Conservation (phyloP, 53 echinoderm and acorn worm genomes). For the Apostichopus leukothele region DNA sequence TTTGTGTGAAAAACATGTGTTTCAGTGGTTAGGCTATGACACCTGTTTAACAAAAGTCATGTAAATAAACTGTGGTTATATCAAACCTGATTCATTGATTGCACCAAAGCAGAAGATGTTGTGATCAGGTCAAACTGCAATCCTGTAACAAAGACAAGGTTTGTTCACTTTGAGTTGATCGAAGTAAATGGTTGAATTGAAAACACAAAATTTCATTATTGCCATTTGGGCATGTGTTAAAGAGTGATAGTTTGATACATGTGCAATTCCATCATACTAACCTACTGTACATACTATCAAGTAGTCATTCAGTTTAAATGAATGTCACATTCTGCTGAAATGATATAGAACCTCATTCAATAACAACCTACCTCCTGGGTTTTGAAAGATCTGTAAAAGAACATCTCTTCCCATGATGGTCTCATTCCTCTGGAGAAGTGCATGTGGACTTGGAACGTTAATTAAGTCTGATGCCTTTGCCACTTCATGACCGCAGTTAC, state of each 20-base stretch:
- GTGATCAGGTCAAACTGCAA: constrained; percentile 3
- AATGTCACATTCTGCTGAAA: background rate
- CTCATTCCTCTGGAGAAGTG: constrained; percentile 75
- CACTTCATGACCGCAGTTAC: constrained; percentile 85
- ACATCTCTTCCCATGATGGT: constrained; percentile 81
- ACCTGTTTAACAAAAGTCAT: background rate
- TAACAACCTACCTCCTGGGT: constrained; percentile 69
- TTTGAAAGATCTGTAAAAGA: constrained; percentile 74
- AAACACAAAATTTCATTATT: background rate
- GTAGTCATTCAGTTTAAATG: background rate
- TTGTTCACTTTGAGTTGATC: background rate
- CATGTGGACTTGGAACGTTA: constrained; percentile 60
- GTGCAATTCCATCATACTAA: no score
- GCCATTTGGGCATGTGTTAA: background rate
- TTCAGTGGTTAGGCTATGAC: no score
- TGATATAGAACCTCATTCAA: background rate
- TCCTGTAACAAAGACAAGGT: background rate
- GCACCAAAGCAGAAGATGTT: background rate
- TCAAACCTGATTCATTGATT: background rate
- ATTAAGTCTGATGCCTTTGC: constrained; percentile 76
- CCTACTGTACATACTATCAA: background rate
- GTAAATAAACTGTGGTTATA: no score
- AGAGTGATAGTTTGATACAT: background rate
- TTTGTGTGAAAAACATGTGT: no score
- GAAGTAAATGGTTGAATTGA: background rate